Evolutionary conservation across 2,888 invertebrate genomes (phyloP), one percentile per base, ranked within the genome.

Genomic region (Erpobdella octoculata): DNA sequence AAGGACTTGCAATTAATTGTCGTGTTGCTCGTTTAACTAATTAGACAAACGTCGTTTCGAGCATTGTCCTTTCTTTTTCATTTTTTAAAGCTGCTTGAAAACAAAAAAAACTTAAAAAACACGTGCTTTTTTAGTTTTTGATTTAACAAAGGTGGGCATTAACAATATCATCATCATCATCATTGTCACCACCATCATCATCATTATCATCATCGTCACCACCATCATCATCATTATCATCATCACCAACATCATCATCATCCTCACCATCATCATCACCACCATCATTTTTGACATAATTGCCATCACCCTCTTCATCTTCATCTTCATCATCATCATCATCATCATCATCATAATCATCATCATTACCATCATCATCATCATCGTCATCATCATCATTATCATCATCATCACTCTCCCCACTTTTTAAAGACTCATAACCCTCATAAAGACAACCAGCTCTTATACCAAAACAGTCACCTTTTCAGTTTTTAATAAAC

Each of bases 351-450:
- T 61, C 61, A 33, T 61, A 21, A 33, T 61, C 28, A 33, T 61
- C 61, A 33, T 61, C 61, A 61, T 61, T 31, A 61, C 31, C 33
- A 61, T 61, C 61, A 61, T 61, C 61, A 61, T 61, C 61, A 61
- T 4, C 61, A 61, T 4, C 61, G 31, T 4, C 61, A 61, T 4
- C 61, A 61, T 61, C 61, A 61, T 61, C 61, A 61, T 61, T 31
- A 61, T 61, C 61, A 61, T 61, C 61, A 61, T 61, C 61, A 61
- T 61, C 61, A 61, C 31, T 31, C 21, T 61, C 61, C 18, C 18
- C 33, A 61, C 31, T 31, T 28, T 33, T 28, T 28, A 28, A 21
- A 61, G 21, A 21, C 21, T 33, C 31, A 61, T 61, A 15, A 33
- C 28, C 61, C 21, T 61, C 61, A 61, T 61, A 15, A 15, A 12